Conservation (phyloP, 2,888 invertebrate species). For the Blera fallax region DNA sequence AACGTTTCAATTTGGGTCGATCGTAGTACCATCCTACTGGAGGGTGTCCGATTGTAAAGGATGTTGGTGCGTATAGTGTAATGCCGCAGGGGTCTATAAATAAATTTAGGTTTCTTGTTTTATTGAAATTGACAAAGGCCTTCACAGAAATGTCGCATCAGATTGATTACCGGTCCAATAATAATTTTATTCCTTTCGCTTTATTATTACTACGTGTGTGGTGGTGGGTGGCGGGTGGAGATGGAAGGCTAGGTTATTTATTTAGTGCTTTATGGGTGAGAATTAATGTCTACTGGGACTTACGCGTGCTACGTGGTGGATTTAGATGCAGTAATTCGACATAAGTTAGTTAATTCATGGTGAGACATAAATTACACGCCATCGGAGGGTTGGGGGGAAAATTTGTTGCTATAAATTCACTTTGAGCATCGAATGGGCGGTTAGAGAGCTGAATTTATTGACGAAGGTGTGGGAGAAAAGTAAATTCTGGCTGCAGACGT, state of each 20-base stretch:
- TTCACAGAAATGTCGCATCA: not conserved
- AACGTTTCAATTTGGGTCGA: conserved; percentile 6
- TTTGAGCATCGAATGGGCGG: conserved; percentile 56
- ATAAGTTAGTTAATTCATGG: conserved; percentile 64
- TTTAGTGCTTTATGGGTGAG: conserved; percentile 49
- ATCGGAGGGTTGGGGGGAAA: not conserved
- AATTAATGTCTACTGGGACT: conserved; percentile 49
- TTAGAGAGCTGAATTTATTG: conserved; percentile 45
- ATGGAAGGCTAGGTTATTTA: conserved; percentile 33
- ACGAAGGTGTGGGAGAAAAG: not conserved
- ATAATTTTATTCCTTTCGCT: conserved; percentile 24
- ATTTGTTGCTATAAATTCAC: conserved; percentile 45
- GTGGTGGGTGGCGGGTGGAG: too few relatives aligned
- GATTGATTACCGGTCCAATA: conserved; percentile 47
- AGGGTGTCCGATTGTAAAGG: not conserved
- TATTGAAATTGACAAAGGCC: conserved; percentile 32
- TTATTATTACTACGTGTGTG: not conserved
- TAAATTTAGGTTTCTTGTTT: conserved; percentile 16
- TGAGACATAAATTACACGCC: conserved; percentile 40
- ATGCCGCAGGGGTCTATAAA: not conserved
- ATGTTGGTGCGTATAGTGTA: not conserved
- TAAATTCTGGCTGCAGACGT: conserved; percentile 23
- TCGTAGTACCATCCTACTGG: not conserved
- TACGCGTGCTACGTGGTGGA: conserved; percentile 47
- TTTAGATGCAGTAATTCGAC: conserved; percentile 33